Base-by-base conservation (phyloP, 2,113 vertebrate species). In the Microcebus tavaratra region DNA sequence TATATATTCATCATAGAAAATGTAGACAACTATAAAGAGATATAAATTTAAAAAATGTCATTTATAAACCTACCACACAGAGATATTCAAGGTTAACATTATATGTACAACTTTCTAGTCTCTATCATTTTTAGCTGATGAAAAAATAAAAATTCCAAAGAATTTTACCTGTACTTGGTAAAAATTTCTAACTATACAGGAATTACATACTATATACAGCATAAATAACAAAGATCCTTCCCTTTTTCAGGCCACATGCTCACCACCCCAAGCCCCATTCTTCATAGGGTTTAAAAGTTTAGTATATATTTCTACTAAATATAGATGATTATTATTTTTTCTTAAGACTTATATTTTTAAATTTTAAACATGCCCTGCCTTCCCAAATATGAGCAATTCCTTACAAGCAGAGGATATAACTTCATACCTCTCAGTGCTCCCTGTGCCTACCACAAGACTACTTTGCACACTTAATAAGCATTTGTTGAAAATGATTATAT, bases 401-500 rank as follows among this genome's bases (percentile, higher is more conserved):
- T 90, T 14, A 78, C 21, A 59, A 96, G 81, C 36, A 63, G 53
- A 95, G 82, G 48, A 50, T 31, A 63, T 55, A 90, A 59, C n/a
- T 78, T 75, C 63, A n/a, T 61, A 79, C 39, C 73, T 92, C 3
- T 57, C 42, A 14, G 72, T 83, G 78, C 70, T 95, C 45, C 65
- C 61, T 75, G 42, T 78, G 79, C 45, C 61, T 91, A 72, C 80
- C 76, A 88, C 15, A 72, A 39, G 39, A 17, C 53, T 88, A 86
- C 79, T 91, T 12, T 72, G 86, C 59, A 70, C 29, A 87, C 45
- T 93, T 91, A 95, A 65, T 76, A 61, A 94, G 75, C 94, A 92
- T 96, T 73, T 95, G 95, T 85, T 92, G 95, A 88, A 97, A 97
- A 96, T 95, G 84, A 96, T 95, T 96, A 96, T 39, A 94, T 31